A percentile compares a stretch with the other conserved stretches of the same genome.
phyloP scores from a whole-genome alignment of 2,888 invertebrate species.

The Euplexia lucipara region DNA sequence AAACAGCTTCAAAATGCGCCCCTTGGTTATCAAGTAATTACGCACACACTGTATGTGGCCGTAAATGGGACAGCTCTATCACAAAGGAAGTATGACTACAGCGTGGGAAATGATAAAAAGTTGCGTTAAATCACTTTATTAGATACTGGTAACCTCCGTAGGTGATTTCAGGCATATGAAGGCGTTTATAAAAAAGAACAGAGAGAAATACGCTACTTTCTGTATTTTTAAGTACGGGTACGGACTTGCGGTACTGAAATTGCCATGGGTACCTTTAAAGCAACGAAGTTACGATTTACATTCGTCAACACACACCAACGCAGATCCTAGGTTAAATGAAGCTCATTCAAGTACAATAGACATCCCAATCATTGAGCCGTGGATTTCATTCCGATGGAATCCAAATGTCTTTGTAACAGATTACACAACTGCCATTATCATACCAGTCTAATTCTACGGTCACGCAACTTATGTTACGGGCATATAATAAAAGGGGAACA shows the following conservation, averaged over 20 bases:
- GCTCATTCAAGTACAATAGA: slow-evolving; percentile 41
- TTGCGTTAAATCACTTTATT: slow-evolving; percentile 26
- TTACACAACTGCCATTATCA: slow-evolving; percentile 74
- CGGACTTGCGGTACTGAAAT: not conserved
- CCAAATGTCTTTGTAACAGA: slow-evolving; percentile 68
- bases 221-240: not conserved
- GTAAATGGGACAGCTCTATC: slow-evolving; percentile 34
- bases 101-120: slow-evolving; percentile 38
- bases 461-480: slow-evolving; percentile 75
- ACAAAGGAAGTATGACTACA: slow-evolving; percentile 41
- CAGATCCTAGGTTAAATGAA: slow-evolving; percentile 26
- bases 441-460: slow-evolving; percentile 73
- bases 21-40: too few species aligned
- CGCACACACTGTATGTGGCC: slow-evolving; percentile 35
- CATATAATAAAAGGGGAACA: slow-evolving; percentile 69
- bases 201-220: not conserved
- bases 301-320: not conserved
- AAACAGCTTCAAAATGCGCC: too few species aligned
- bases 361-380: slow-evolving; percentile 39
- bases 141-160: slow-evolving; percentile 29
- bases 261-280: too few species aligned
- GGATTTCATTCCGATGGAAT: slow-evolving; percentile 51
- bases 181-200: not conserved
- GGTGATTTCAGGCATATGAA: slow-evolving; percentile 8
- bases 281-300: not conserved